Evolutionary conservation across 2,888 invertebrate genomes (phyloP).

Genomic region (Diogma glabrata): DNA sequence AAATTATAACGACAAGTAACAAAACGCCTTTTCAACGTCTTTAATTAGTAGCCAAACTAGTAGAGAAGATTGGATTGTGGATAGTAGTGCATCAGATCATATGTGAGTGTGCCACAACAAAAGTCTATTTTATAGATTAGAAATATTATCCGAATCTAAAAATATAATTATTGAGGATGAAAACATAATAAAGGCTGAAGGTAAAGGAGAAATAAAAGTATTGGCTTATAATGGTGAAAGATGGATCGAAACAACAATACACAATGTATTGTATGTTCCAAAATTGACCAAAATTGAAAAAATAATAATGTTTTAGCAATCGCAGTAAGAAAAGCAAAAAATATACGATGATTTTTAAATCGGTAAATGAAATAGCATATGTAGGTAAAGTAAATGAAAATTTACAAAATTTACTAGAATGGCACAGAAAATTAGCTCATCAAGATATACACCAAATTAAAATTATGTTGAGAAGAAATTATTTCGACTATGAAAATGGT

Average conservation of each 20-base stretch:
- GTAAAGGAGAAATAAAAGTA: slow-evolving; percentile 13
- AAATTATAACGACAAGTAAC: too few relatives aligned
- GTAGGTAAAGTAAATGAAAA: neutral
- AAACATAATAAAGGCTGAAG: neutral
- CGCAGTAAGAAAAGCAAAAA: neutral
- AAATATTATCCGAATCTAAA: neutral
- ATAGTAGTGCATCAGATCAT: slow-evolving; percentile 15
- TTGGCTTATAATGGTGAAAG: slow-evolving; percentile 11
- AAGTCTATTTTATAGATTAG: slow-evolving; percentile 7
- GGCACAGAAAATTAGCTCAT: neutral
- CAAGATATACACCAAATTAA: neutral
- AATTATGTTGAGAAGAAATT: neutral
- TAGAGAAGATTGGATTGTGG: slow-evolving; percentile 13
- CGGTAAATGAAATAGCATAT: neutral
- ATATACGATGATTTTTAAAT: neutral
- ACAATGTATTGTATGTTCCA: slow-evolving; percentile 8
- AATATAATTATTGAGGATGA: slow-evolving; percentile 9
- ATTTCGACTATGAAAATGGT: neutral
- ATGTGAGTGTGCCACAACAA: slow-evolving; percentile 10
- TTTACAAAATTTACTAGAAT: neutral
- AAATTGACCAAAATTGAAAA: neutral
- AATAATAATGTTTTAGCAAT: neutral
- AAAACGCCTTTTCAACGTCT: too few relatives aligned
- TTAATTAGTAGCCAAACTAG: neutral
- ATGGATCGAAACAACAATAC: slow-evolving; percentile 10